phyloP scores from a whole-genome alignment of 2,797 vertebrate genomes.

The Syncerus caffer region DNA sequence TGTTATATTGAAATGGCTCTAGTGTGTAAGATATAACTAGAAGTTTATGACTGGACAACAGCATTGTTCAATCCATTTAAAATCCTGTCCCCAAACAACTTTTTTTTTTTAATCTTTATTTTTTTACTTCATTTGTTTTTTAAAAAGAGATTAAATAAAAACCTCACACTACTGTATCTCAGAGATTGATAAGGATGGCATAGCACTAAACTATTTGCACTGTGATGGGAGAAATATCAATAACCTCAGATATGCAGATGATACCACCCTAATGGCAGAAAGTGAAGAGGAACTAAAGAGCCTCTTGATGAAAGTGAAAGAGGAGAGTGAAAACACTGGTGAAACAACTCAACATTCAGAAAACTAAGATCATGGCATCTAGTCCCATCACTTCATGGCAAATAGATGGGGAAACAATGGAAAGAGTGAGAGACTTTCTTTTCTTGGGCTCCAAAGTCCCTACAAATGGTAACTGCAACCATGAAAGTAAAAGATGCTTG shows the following conservation, averaged over 20 bases:
- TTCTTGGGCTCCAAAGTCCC: neutral
- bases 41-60: conserved; percentile 38
- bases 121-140: neutral
- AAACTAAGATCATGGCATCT: neutral
- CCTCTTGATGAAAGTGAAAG: neutral
- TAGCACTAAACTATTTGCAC: neutral
- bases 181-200: neutral
- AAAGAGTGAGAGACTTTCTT: neutral
- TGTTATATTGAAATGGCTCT: conserved; percentile 45
- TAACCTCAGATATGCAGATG: neutral
- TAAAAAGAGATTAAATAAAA: neutral
- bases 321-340: neutral
- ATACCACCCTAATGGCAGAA: neutral
- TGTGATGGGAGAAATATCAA: neutral
- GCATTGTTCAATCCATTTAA: conserved; percentile 39
- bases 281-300: neutral
- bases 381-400: neutral
- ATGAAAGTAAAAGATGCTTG: neutral
- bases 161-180: neutral
- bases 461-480: neutral
- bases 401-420: neutral
- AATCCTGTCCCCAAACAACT: neutral
- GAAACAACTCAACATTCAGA: neutral
- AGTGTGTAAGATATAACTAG: conserved; percentile 14
- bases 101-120: neutral